Evolutionary conservation across 2,113 vertebrate species (phyloP), one percentile per base, ranked within the genome.

Genomic region (Dipodomys spectabilis): DNA sequence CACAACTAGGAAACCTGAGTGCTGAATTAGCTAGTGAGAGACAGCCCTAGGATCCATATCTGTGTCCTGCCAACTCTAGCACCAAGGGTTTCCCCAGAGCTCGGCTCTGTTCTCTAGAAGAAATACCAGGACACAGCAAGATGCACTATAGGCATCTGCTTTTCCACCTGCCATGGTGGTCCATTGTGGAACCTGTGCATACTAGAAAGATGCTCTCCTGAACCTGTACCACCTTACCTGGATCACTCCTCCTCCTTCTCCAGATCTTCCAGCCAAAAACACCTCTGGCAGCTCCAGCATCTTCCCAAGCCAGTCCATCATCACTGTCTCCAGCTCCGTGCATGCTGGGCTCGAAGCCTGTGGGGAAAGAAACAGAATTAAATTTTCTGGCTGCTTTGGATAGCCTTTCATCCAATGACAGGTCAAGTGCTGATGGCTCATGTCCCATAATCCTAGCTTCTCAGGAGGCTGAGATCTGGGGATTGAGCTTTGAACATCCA

Each of bases 231-330:
- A 0, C 11, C 72, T 97, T 97, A 99, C 99, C 99, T 99, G 99
- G 97, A 99, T 99, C 92, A 99, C 99, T 6, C 99, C 99, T 65
- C 99, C 99, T 23, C 99, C 99, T 72, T 97, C 96, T 6, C 99
- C 98, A 0, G 95, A 69, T 2, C 97, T 98, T 23, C 98, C 99
- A 8, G 99, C 98, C 95, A 99, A 94, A 97, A 99, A 99, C 0
- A 97, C 97, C n/a, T 98, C 98, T 0, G 99, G 99, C 83, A 99
- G 98, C 49, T 98, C 96, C 81, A 99, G 96, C 99, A 99, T 99
- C 98, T 99, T 99, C 13, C 99, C 99, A 8, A 99, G 98, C 99
- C 99, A 99, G 93, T 99, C 99, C 95, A 99, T 92, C 99, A 99
- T 99, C 94, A 99, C 98, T 0, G 99, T 99, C 97, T 99, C 99